Evolutionary conservation across 2,113 vertebrate species (phyloP).

Genomic region (Sebastes fasciatus): DNA sequence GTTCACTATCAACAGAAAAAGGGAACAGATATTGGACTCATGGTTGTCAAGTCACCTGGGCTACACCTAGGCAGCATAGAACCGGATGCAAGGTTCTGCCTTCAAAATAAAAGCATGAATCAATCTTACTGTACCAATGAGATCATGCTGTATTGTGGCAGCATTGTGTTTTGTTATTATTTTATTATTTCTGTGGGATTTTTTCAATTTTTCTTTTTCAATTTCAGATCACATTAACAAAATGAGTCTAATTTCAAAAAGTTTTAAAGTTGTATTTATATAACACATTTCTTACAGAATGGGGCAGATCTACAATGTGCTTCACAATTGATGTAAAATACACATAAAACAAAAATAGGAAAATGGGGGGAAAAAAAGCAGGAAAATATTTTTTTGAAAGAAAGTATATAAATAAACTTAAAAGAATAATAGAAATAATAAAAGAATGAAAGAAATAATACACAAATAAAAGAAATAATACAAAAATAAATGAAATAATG

Average conservation of each 20-base stretch:
- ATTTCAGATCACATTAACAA: background rate
- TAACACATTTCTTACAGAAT: background rate
- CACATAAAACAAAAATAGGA: background rate
- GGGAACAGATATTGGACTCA: background rate
- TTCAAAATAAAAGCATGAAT: conserved; percentile 39
- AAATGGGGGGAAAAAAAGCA: background rate
- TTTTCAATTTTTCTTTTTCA: background rate
- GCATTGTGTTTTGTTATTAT: background rate
- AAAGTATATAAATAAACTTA: background rate
- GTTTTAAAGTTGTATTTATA: background rate
- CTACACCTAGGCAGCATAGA: fast-evolving
- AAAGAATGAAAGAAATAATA: background rate
- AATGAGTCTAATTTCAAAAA: background rate
- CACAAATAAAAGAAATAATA: background rate
- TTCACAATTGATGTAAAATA: background rate
- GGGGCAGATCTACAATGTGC: background rate
- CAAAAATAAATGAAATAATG: background rate
- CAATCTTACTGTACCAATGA: background rate
- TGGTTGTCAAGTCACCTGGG: background rate
- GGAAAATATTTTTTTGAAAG: background rate
- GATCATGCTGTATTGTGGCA: background rate
- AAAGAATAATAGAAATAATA: background rate
- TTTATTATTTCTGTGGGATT: background rate
- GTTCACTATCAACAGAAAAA: background rate
- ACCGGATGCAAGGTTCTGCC: background rate